These are phyloP conservation scores for Taenaris catops DNA, from an alignment of 2,888 invertebrate species.

Conservation along the genomic window DNA sequence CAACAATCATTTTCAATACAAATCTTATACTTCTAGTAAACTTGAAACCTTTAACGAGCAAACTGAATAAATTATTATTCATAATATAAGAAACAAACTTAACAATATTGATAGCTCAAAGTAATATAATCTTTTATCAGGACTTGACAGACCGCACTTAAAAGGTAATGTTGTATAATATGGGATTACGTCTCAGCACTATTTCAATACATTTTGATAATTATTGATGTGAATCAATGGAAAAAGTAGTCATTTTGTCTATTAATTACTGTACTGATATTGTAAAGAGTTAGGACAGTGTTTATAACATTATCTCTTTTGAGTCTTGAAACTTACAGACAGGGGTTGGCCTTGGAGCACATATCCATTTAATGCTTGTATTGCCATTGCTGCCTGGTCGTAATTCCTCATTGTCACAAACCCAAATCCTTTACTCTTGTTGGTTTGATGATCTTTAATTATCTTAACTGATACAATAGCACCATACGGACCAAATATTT, in stretches of 20 bases:
- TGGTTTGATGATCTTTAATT: slow-evolving; percentile 76
- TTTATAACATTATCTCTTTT: slow-evolving; percentile 76
- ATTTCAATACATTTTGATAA: slow-evolving; percentile 47
- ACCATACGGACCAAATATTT: slow-evolving; percentile 77
- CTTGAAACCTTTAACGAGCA: slow-evolving; percentile 80
- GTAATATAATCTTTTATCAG: slow-evolving; percentile 76
- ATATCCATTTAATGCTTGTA: slow-evolving; percentile 74
- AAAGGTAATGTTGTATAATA: slow-evolving; percentile 46
- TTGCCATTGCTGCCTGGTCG: slow-evolving; percentile 77
- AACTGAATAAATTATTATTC: slow-evolving; percentile 80
- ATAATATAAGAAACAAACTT: slow-evolving; percentile 76
- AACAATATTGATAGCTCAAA: slow-evolving; percentile 79
- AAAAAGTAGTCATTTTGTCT: slow-evolving; percentile 57
- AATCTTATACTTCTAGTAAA: slow-evolving; percentile 77
- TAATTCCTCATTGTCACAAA: slow-evolving; percentile 79
- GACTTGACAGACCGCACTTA: slow-evolving; percentile 61
- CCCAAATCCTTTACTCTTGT: slow-evolving; percentile 77
- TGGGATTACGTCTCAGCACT: slow-evolving; percentile 45
- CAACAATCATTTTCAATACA: slow-evolving; percentile 75
- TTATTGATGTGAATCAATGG: slow-evolving; percentile 67
- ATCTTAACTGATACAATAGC: slow-evolving; percentile 79
- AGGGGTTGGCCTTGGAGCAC: slow-evolving; percentile 69
- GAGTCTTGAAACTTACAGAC: slow-evolving; percentile 77
- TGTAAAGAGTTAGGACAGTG: slow-evolving; percentile 59
- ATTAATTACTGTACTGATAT: slow-evolving; percentile 76